phyloP scores from a whole-genome alignment of 2,888 invertebrate species.

The Drosophila fulvimacula region DNA sequence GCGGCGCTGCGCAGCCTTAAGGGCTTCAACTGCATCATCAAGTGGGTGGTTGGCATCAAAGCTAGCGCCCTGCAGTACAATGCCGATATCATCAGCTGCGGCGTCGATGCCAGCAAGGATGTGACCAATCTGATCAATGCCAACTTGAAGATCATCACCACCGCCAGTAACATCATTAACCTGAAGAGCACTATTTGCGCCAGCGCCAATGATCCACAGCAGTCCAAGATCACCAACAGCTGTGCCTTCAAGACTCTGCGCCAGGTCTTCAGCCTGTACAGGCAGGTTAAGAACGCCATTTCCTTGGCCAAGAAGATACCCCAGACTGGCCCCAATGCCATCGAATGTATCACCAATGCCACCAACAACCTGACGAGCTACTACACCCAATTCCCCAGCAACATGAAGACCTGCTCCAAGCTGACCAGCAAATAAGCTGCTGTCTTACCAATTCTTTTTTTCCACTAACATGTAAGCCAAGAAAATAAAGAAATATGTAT shows the following conservation, averaged over 20 bases:
- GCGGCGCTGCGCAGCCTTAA: slow-evolving; percentile 58
- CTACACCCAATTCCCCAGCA: slow-evolving; percentile 65
- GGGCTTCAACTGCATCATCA: slow-evolving; percentile 73
- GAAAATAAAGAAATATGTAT: slow-evolving; percentile 1
- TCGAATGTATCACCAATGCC: slow-evolving; percentile 49
- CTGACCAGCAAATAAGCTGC: slow-evolving; percentile 43
- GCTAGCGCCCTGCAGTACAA: slow-evolving; percentile 54
- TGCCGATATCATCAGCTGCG: slow-evolving; percentile 55
- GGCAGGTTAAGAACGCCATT: slow-evolving; percentile 45
- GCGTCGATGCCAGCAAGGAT: slow-evolving; percentile 51
- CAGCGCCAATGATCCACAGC: slow-evolving; percentile 11
- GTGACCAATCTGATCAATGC: slow-evolving; percentile 63
- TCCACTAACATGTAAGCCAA: background rate
- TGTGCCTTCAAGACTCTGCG: slow-evolving; percentile 53
- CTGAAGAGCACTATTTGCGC: slow-evolving; percentile 58
- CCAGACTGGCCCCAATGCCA: slow-evolving; percentile 59
- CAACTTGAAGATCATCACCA: slow-evolving; percentile 55
- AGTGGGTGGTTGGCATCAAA: slow-evolving; percentile 61
- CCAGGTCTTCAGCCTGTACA: slow-evolving; percentile 46
- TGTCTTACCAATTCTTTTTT: background rate
- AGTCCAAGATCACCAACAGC: slow-evolving; percentile 26
- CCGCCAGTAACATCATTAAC: slow-evolving; percentile 58
- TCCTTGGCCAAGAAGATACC: slow-evolving; percentile 60
- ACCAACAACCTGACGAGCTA: slow-evolving; percentile 43
- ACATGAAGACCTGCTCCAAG: slow-evolving; percentile 64